A percentile compares a stretch with the other conserved stretches of the same genome.
Conservation (phyloP, 2,797 vertebrate genomes). For the Anguilla obscura region DNA sequence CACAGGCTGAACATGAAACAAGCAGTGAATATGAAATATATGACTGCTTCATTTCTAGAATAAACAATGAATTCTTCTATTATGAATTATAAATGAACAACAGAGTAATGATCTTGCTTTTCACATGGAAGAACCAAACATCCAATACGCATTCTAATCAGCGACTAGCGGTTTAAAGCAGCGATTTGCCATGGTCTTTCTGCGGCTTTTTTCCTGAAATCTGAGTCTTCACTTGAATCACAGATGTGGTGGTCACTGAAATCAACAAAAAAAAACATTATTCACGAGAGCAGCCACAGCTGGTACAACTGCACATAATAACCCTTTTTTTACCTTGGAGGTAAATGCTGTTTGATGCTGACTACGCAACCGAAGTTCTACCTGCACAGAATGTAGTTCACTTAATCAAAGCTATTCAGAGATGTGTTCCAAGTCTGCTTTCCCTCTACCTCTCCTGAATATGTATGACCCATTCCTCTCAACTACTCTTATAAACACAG, state of each 20-base stretch:
- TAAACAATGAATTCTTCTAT: neutral
- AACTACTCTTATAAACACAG: neutral
- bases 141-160: neutral
- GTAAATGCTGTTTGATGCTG: neutral
- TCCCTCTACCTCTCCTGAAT: neutral
- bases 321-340: neutral
- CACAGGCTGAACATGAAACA: neutral
- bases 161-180: neutral
- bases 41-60: neutral
- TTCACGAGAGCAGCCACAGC: neutral
- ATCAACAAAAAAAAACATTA: neutral
- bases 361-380: neutral
- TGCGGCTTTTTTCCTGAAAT: neutral
- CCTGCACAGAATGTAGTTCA: neutral
- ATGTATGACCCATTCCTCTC: constrained; percentile 10
- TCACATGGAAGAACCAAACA: neutral
- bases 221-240: neutral
- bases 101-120: neutral
- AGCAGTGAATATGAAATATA: neutral
- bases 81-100: neutral
- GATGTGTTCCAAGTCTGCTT: neutral
- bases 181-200: neutral
- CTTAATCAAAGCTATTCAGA: neutral
- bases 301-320: neutral
- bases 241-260: neutral